Percentiles rank a stretch among this genome's conserved stretches.
These are phyloP conservation scores for Pyralis farinalis DNA, from an alignment of 2,888 invertebrate species.

Conservation along the genomic window DNA sequence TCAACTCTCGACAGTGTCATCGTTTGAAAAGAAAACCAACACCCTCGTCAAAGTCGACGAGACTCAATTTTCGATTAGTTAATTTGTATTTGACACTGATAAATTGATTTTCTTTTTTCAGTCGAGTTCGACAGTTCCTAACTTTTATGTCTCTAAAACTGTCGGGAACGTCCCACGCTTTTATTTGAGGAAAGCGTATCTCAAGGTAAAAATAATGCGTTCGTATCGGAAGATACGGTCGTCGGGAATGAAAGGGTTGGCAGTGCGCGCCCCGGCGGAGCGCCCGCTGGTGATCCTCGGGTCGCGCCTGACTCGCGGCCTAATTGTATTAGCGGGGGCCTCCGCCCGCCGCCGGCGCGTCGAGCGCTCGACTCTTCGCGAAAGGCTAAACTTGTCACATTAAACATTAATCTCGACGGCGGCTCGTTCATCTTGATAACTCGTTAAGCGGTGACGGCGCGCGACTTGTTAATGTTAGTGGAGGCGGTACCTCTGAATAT, in stretches of 20 bases:
- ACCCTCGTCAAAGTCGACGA: neutral
- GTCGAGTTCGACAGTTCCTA: neutral
- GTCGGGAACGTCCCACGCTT: neutral
- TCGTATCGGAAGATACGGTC: constrained; percentile 18
- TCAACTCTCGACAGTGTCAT: neutral
- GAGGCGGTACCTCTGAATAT: constrained; percentile 26
- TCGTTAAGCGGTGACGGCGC: constrained; percentile 23
- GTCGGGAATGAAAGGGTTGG: neutral
- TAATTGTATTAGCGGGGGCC: constrained; percentile 6
- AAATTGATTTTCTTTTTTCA: constrained; percentile 4
- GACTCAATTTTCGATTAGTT: constrained; percentile 6
- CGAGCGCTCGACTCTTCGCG: constrained; percentile 13
- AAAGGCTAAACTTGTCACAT: constrained; percentile 29
- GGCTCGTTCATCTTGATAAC: constrained; percentile 22
- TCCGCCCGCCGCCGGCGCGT: constrained; percentile 12
- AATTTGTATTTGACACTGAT: constrained; percentile 8
- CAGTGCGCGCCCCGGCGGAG: neutral
- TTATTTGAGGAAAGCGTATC: neutral
- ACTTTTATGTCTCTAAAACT: neutral
- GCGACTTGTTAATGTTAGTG: constrained; percentile 5
- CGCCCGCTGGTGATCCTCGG: neutral
- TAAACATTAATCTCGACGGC: constrained; percentile 25
- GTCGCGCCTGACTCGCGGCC: constrained; percentile 8
- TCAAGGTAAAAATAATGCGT: too few relatives aligned
- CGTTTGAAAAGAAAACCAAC: neutral